Evolutionary conservation across 2,113 vertebrate genomes (phyloP), one percentile per base, ranked within the genome.

Genomic region (Vireo altiloquus): DNA sequence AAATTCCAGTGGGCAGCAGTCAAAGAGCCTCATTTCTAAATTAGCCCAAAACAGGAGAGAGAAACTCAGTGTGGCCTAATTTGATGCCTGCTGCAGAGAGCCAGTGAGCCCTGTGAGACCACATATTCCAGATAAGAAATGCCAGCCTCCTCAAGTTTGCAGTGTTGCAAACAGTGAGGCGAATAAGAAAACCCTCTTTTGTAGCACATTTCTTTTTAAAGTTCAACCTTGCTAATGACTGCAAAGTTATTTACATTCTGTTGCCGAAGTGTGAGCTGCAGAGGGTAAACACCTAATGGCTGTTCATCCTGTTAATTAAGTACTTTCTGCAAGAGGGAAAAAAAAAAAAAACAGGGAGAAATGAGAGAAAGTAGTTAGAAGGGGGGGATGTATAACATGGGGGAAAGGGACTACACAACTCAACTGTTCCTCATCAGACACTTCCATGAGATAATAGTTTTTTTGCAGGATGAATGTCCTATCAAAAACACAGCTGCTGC

Each of bases 211-310:
- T 81, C 75, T 93, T 97, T 96, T 90, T 90, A 90, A 83, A 96
- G 92, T 95, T 93, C 92, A 88, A 86, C 68, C 92, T 59, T 75
- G 76, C 78, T 96, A 96, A 92, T 88, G 80, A 75, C 80, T 87
- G 88, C 79, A 78, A 80, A 96, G 76, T 83, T 94, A 96, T 96
- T 92, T 94, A 85, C 90, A 92, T 96, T 93, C 90, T 82, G 82
- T 82, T 86, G 87, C 79, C 33, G 23, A 78, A 93, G 85, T 46
- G 61, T 60, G 82, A 96, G 90, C 40, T 97, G 92, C 77, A 82
- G 79, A 96, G 69, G 90, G 90, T 92, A 81, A 94, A 93, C 88
- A 93, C 94, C 93, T 94, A 94, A 95, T 88, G 71, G 82, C 39
- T 82, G 93, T 95, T 95, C 93, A 79, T 77, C 81, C 82, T 74